Evolutionary conservation across 2,113 vertebrate species (phyloP).

Genomic region (Zootoca vivipara): DNA sequence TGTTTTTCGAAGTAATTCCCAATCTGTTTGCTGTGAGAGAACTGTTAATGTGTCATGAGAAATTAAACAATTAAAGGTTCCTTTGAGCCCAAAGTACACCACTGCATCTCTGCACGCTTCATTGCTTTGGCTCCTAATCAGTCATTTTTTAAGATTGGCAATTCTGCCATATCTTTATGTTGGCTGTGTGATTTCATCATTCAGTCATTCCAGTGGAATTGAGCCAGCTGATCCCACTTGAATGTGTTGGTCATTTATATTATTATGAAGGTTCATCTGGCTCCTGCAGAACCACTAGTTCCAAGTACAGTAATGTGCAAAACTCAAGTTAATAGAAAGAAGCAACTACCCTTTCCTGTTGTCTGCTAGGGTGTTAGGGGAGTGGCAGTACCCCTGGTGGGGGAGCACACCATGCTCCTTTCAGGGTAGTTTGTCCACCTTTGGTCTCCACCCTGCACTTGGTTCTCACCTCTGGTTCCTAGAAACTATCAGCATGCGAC

Average conservation of each 20-base stretch:
- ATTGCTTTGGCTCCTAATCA: background rate
- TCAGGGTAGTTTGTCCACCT: too few relatives aligned
- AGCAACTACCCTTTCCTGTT: background rate
- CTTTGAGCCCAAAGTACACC: background rate
- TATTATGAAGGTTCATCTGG: background rate
- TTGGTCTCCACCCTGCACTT: too few relatives aligned
- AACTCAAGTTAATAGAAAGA: background rate
- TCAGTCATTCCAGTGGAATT: background rate
- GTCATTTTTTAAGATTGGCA: background rate
- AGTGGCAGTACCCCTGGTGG: too few relatives aligned
- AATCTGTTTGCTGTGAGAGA: constrained; percentile 1
- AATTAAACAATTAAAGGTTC: constrained; percentile 3
- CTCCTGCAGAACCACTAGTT: background rate
- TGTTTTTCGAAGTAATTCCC: background rate
- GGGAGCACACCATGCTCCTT: too few relatives aligned
- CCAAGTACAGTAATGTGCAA: background rate
- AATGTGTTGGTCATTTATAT: background rate
- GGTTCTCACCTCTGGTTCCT: too few relatives aligned
- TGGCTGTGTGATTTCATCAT: background rate
- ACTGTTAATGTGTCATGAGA: background rate
- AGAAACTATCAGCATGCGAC: too few relatives aligned
- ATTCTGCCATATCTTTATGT: too few relatives aligned
- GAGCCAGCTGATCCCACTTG: background rate
- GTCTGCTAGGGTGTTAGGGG: background rate
- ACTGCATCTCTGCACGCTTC: background rate